Conservation (phyloP, 2,113 vertebrate species). For the Pao palembangensis region DNA sequence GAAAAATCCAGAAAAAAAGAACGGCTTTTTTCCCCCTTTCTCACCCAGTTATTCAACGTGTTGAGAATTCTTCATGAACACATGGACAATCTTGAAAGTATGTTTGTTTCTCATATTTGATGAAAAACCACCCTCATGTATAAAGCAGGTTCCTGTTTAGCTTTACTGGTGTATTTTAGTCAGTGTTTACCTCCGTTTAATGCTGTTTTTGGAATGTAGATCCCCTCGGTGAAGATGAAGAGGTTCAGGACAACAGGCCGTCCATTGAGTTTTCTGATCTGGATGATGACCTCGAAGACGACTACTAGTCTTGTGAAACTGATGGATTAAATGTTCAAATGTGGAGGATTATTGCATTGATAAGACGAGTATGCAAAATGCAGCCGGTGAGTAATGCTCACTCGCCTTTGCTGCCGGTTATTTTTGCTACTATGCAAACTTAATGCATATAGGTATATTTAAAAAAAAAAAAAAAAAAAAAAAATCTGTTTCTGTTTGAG, state of each 20-base stretch:
- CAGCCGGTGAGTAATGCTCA: conserved; percentile 10
- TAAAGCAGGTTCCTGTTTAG: background rate
- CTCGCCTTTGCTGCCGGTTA: conserved; percentile 28
- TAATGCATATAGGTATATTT: conserved; percentile 9
- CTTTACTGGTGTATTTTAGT: background rate
- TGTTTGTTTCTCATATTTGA: conserved; percentile 55
- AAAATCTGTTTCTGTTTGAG: conserved; percentile 27
- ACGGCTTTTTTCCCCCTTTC: conserved; percentile 60
- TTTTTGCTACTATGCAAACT: conserved; percentile 57
- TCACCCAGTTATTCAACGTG: conserved; percentile 96
- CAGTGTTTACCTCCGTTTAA: background rate
- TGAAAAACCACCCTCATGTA: too few species aligned
- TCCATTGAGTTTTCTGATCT: conserved; percentile 78
- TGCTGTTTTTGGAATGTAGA: conserved; percentile 69
- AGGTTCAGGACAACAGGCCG: conserved; percentile 73
- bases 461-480: conserved; percentile 17
- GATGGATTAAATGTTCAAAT: background rate
- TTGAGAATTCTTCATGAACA: conserved; percentile 97
- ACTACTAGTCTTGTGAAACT: conserved; percentile 50
- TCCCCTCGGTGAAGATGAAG: conserved; percentile 84
- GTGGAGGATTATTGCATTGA: background rate
- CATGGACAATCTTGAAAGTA: conserved; percentile 99
- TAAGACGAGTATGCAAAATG: background rate
- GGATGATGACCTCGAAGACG: conserved; percentile 73
- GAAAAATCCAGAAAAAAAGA: conserved; percentile 5